Evolutionary conservation across 2,113 vertebrate species (phyloP), one percentile per base, ranked within the genome.

Genomic region (Pomatorhinus ruficollis): DNA sequence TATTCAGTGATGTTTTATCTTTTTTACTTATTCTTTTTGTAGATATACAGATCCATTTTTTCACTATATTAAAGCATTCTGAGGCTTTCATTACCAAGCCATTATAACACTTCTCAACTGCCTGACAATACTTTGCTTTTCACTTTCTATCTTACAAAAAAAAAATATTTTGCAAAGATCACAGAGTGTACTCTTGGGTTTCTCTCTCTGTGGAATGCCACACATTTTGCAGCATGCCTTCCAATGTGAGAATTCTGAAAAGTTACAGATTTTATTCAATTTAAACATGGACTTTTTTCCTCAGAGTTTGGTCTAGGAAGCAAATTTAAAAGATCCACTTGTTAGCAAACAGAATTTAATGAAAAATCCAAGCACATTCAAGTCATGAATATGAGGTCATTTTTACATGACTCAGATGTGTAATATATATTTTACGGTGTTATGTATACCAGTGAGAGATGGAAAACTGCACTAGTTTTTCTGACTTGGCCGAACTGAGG

Each of bases 1-100:
- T 83, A 53, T 83, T 95, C 75, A 77, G n/a, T 79, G 40, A 81
- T 8, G 4, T 56, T 86, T 95, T 77, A 87, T 87, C 27, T 21
- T 71, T 90, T 89, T 66, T 61, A 82, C 39, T 94, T 87, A 66
- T 80, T 93, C 60, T 96, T 96, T 95, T 96, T 74, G 91, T 83
- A 96, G 79, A 37, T 78, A 28, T 35, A 56, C 2, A 12, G 27
- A 61, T 93, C 37, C 20, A 54, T 80, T 87, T 94, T 94, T 45
- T 56, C 83, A 63, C 20, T 89, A 22, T 19, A 64, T 72, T 56
- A 74, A 91, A n/a, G 12, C 25, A 53, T 31, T 63, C 20, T 37
- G 18, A 9, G 22, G 8, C 14, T 78, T 86, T 23, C 44, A 42
- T 66, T 95, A 68, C 39, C 33, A 35, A 82, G 27, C 10, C 12